Base-by-base conservation (phyloP, 1,140 invertebrate genomes). In the Bombus breviceps region DNA sequence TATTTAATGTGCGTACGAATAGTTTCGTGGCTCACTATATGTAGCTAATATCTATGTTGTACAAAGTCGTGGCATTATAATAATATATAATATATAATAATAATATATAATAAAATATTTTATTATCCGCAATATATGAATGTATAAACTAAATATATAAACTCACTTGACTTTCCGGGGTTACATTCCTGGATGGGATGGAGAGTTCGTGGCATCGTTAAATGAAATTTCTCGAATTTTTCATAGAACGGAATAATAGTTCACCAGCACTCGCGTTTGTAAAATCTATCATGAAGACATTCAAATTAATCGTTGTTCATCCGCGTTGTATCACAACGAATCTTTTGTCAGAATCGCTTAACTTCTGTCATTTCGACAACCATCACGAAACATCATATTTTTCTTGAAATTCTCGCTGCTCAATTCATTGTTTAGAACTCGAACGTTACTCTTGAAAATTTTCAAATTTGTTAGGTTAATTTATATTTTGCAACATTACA, bases 131-230 rank as follows among this genome's bases (percentile, higher is more conserved):
- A 22, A 53, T 53, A 1, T 53, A 53, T 53, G 18, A 53, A 53
- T 53, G 47, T 53, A 53, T 53, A 53, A 53, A 53, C 1, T 53
- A 53, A 22, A 8, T 53, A 22, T 32, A 12, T 64, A 3, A 66
- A 79, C 93, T 92, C 68, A 94, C 94, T 90, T 22, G 92, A 90
- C 39, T 93, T 94, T 15, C 90, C 89, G 2, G 93, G 91, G 39
- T 91, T 92, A 8, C 91, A 92, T 88, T 94, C 94, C 86, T 93
- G 93, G 76, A 94, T 94, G 8, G 94, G 94, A 77, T 94, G 94
- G 71, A 92, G 83, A 41, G 85, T 86, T 74, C 90, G 91, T 47
- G 89, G 86, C 90, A 90, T 91, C 57, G 57, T 84, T 34, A 34
- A 57, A 59, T 79, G 4, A 57, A 57, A 32, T 62, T 79, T n/a